These are phyloP conservation scores for Stylophora pistillata DNA, from an alignment of 64 coral and sea anemone genomes.

Conservation along the genomic window DNA sequence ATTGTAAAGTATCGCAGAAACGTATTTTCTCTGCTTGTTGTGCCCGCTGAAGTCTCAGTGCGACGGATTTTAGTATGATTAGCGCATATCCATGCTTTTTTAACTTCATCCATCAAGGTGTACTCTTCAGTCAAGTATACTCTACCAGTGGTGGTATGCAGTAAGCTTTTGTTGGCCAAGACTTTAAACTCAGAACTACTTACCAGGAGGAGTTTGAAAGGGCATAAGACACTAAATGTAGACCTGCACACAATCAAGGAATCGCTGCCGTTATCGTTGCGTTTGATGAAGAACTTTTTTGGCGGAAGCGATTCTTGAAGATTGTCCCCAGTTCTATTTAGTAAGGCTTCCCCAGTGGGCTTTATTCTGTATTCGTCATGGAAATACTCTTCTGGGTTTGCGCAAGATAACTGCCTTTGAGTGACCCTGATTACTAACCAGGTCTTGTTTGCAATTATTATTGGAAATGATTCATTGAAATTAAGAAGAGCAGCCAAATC, in stretches of 20 bases:
- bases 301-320: conserved; percentile 26
- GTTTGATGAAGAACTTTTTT: conserved; percentile 49
- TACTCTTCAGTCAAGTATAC: conserved; percentile 56
- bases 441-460: conserved; percentile 44
- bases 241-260: conserved; percentile 65
- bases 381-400: conserved; percentile 52
- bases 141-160: conserved; percentile 33
- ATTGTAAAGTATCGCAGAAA: conserved; percentile 33
- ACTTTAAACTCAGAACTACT: conserved; percentile 47
- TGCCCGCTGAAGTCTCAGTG: no score
- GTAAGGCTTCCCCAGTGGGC: conserved; percentile 15
- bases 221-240: conserved; percentile 47
- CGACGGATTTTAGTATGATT: conserved; percentile 33
- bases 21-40: neutral
- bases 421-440: conserved; percentile 78
- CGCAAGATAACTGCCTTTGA: conserved; percentile 61
- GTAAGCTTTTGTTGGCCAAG: conserved; percentile 51
- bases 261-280: neutral
- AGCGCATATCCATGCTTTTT: conserved; percentile 56
- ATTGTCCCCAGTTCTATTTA: neutral
- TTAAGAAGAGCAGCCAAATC: conserved; percentile 25
- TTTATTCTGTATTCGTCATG: conserved; percentile 52
- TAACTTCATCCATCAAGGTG: conserved; percentile 20
- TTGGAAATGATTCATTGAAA: conserved; percentile 53
- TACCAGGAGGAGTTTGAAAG: conserved; percentile 22